phyloP scores from a whole-genome alignment of 92 coral and sea anemone species.

The Epizoanthus rinbou region DNA sequence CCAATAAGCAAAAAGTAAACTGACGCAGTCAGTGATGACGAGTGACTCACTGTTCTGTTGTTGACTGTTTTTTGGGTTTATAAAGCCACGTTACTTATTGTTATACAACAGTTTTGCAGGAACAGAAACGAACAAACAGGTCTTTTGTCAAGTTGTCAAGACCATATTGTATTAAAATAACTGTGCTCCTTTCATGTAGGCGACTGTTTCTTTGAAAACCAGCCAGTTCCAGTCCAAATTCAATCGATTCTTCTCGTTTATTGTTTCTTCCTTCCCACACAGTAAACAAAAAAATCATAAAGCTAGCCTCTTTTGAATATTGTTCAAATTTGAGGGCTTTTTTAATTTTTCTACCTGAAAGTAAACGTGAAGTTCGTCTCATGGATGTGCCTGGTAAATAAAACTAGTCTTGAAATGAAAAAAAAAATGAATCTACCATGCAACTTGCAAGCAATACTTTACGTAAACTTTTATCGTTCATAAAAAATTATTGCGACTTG shows the following conservation, averaged over 20 bases:
- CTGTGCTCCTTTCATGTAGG: constrained; percentile 12
- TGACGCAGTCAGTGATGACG: no score
- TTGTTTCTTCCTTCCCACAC: background rate
- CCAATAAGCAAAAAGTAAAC: no score
- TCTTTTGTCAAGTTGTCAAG: constrained; percentile 13
- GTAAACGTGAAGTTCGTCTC: no score
- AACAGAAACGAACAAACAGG: constrained; percentile 28
- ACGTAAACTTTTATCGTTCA: constrained; percentile 24
- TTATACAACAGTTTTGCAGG: constrained; percentile 4
- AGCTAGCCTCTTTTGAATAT: background rate
- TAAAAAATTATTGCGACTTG: constrained; percentile 25
- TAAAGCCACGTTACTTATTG: constrained; percentile 19
- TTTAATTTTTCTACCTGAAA: no score
- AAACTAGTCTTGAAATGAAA: background rate
- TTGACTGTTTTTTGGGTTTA: background rate
- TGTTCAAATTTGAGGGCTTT: background rate
- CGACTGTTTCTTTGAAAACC: constrained; percentile 30
- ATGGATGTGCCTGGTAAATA: no score
- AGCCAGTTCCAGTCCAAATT: constrained; percentile 9
- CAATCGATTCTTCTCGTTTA: constrained; percentile 11
- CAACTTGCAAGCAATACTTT: background rate
- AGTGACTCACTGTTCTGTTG: no score
- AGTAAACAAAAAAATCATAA: background rate
- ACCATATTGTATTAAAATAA: constrained; percentile 7
- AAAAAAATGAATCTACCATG: background rate